Conservation (phyloP, 1,140 invertebrate species). For the Formica exsecta region DNA sequence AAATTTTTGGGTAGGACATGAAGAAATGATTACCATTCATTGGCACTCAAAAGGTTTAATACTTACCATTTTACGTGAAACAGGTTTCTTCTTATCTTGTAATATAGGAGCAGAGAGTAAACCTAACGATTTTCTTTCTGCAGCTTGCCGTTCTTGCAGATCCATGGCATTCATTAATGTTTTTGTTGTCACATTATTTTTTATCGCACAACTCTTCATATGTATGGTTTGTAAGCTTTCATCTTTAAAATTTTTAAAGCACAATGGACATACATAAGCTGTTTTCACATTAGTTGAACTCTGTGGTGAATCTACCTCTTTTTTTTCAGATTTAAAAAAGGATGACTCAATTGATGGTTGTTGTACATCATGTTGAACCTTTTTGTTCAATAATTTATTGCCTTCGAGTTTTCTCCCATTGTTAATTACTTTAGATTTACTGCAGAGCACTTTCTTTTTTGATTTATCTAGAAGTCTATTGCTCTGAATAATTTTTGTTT, state of each 20-base stretch:
- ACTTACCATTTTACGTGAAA: conserved; percentile 77
- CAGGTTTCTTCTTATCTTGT: conserved; percentile 75
- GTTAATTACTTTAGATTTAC: conserved; percentile 53
- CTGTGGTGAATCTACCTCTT: not conserved
- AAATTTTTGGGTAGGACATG: no score
- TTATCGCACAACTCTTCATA: conserved; percentile 85
- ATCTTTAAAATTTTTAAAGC: conserved; percentile 83
- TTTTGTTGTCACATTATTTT: conserved; percentile 84
- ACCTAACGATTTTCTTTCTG: conserved; percentile 85
- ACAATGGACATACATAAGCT: conserved; percentile 83
- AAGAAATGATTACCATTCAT: not conserved
- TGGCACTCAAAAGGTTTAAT: not conserved
- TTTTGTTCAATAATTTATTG: conserved; percentile 55
- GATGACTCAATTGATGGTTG: conserved; percentile 79
- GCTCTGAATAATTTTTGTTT: conserved; percentile 57
- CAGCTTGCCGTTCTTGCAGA: conserved; percentile 85
- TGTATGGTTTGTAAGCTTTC: conserved; percentile 78
- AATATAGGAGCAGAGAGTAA: conserved; percentile 81
- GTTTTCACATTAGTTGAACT: conserved; percentile 58
- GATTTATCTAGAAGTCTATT: not conserved
- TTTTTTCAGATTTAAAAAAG: conserved; percentile 79
- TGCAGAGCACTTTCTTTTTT: conserved; percentile 13
- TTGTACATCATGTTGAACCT: conserved; percentile 37
- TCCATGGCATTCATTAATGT: conserved; percentile 84
- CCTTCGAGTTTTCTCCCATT: conserved; percentile 46